phyloP scores from a whole-genome alignment of 2,113 vertebrate genomes.

The Noturus placidus region DNA sequence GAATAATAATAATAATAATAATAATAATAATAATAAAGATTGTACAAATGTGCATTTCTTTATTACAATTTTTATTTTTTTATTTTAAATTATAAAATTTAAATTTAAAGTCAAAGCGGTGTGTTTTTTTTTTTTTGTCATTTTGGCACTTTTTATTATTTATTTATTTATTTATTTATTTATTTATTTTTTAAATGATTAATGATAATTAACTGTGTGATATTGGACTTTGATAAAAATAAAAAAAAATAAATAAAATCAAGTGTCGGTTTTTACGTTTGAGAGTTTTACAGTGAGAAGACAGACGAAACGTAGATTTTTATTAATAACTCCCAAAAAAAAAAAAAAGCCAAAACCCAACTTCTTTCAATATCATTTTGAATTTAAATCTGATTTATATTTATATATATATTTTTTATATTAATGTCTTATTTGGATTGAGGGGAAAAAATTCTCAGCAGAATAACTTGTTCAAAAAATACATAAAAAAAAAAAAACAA shows the following conservation, averaged over 20 bases:
- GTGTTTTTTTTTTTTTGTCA: not conserved
- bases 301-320: constrained; percentile 29
- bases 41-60: not conserved
- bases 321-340: constrained; percentile 2
- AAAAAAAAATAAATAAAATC: not conserved
- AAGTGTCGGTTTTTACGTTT: not conserved
- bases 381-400: constrained; percentile 45
- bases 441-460: constrained; percentile 64
- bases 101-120: not conserved
- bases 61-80: no score
- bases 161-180: no score
- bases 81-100: not conserved
- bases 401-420: constrained; percentile 23
- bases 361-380: constrained; percentile 65
- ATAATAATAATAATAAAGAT: no score
- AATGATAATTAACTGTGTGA: not conserved
- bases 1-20: no score
- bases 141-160: not conserved
- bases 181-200: not conserved
- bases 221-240: not conserved
- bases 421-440: constrained; percentile 50
- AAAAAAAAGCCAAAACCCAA: constrained; percentile 61
- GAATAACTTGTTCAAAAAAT: constrained; percentile 64
- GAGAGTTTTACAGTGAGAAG: constrained; percentile 43
- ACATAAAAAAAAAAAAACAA: constrained; percentile 53